A percentile compares a stretch with the other conserved stretches of the same genome.
These are phyloP conservation scores for Dynastes tityus DNA, from an alignment of 2,888 invertebrate species.

Conservation along the genomic window DNA sequence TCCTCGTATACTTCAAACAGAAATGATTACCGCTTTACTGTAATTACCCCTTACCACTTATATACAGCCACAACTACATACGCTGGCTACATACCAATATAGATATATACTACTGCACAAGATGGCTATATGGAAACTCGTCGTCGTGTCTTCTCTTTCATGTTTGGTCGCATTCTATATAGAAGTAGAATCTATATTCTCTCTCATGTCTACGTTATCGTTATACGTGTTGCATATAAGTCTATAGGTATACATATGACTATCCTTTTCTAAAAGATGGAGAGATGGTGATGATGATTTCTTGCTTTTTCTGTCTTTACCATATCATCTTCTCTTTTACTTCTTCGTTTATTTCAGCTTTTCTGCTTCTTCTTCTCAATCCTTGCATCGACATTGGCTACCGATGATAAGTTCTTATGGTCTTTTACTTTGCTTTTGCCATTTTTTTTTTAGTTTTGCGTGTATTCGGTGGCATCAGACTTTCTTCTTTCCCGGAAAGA, in stretches of 20 bases:
- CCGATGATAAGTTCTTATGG: too few species aligned
- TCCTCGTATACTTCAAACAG: not conserved
- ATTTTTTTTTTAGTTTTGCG: not conserved
- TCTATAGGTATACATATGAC: too few species aligned
- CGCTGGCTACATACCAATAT: too few species aligned
- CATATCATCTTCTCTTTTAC: slow-evolving; percentile 17
- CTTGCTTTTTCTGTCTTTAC: slow-evolving; percentile 55
- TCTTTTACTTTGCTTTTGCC: not conserved
- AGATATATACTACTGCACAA: too few species aligned
- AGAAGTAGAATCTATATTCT: too few species aligned
- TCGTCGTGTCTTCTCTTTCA: too few species aligned
- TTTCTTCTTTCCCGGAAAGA: not conserved
- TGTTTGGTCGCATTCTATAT: too few species aligned
- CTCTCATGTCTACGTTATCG: too few species aligned
- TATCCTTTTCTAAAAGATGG: too few species aligned
- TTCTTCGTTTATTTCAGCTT: slow-evolving; percentile 24
- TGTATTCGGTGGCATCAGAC: not conserved
- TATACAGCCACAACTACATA: slow-evolving; percentile 53
- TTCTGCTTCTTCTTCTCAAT: slow-evolving; percentile 32
- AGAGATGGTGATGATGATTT: too few species aligned
- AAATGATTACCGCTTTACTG: slow-evolving; percentile 62
- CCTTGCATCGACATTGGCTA: not conserved
- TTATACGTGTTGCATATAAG: too few species aligned
- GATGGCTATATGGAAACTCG: too few species aligned
- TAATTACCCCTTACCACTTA: slow-evolving; percentile 61